phyloP scores from a whole-genome alignment of 2,888 invertebrate species.

The Machimus atricapillus region DNA sequence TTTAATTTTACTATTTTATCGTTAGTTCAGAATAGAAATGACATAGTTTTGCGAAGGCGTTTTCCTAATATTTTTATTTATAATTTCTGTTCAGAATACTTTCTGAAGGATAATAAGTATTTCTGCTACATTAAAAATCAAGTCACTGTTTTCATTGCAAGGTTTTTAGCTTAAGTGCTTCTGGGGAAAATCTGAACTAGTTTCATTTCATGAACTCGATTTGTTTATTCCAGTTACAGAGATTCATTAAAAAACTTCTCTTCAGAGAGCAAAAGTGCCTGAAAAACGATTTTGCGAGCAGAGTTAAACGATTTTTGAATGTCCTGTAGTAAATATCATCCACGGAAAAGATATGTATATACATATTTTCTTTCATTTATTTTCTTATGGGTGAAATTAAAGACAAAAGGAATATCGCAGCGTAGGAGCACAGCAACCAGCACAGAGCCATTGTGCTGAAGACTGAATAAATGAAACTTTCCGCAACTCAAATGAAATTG shows the following conservation, averaged over 20 bases:
- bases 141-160: background rate
- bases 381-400: slow-evolving; percentile 6
- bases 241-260: background rate
- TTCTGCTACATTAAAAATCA: background rate
- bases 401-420: background rate
- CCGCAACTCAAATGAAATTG: slow-evolving; percentile 29
- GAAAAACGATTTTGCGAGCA: background rate
- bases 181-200: slow-evolving; percentile 13
- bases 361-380: slow-evolving; percentile 11
- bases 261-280: background rate
- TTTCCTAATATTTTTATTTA: background rate
- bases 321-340: slow-evolving; percentile 7
- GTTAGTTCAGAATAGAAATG: background rate
- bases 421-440: background rate
- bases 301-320: slow-evolving; percentile 26
- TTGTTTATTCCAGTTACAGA: slow-evolving; percentile 20
- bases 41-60: background rate
- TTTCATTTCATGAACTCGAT: slow-evolving; percentile 25
- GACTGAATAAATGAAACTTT: slow-evolving; percentile 21
- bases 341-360: background rate
- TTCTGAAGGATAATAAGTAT: background rate
- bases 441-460: background rate
- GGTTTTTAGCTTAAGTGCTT: background rate
- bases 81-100: background rate
- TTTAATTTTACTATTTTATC: background rate